These are phyloP conservation scores for Plectus sambesii DNA, from an alignment of 1,140 invertebrate species.

Conservation along the genomic window DNA sequence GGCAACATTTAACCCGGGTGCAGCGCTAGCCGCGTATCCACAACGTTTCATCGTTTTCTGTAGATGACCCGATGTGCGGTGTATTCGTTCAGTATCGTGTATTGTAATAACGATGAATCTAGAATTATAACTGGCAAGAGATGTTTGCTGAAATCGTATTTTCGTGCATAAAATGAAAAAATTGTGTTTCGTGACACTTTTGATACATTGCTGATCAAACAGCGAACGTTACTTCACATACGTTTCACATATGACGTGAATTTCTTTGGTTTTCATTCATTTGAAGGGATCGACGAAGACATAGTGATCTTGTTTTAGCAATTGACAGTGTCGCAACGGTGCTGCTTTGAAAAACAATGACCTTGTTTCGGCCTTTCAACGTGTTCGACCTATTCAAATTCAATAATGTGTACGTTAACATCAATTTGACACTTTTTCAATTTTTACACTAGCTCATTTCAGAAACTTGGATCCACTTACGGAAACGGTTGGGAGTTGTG, in stretches of 20 bases:
- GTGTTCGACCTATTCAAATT: slow-evolving; percentile 89
- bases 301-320: neutral
- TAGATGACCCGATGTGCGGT: neutral
- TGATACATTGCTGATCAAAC: neutral
- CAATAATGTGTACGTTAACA: slow-evolving; percentile 74
- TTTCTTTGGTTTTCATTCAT: no score
- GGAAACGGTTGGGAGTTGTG: slow-evolving; percentile 69
- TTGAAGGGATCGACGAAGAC: no score
- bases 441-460: slow-evolving; percentile 48
- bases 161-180: no score
- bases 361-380: slow-evolving; percentile 76
- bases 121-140: no score
- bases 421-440: slow-evolving; percentile 11
- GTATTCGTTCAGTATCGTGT: neutral
- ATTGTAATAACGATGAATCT: neutral
- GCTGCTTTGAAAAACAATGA: no score
- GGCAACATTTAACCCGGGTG: neutral
- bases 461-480: slow-evolving; percentile 91
- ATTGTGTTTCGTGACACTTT: neutral
- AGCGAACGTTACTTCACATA: neutral
- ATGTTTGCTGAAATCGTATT: no score
- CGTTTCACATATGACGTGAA: neutral
- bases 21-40: neutral
- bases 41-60: neutral
- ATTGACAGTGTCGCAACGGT: neutral